Conservation (phyloP, 2,888 invertebrate genomes). For the Lymantria dispar region DNA sequence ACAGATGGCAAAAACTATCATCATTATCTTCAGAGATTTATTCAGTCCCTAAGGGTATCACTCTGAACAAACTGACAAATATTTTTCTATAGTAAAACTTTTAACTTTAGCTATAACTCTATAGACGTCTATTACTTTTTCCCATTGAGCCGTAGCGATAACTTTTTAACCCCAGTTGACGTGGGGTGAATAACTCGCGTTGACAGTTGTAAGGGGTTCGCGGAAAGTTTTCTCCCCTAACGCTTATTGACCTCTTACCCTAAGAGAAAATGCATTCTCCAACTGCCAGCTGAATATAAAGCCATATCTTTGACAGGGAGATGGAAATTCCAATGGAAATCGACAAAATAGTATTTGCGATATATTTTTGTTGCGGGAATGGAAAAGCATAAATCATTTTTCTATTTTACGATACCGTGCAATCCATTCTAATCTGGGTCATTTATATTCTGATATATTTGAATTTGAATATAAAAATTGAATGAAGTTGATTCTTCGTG, state of each 20-base stretch:
- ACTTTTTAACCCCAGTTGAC: slow-evolving; percentile 72
- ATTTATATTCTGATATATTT: slow-evolving; percentile 12
- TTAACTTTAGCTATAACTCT: slow-evolving; percentile 43
- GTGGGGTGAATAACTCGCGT: slow-evolving; percentile 69
- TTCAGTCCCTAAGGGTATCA: slow-evolving; percentile 16
- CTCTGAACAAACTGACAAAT: slow-evolving; percentile 32
- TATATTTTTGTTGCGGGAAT: slow-evolving; percentile 40
- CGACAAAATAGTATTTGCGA: slow-evolving; percentile 48
- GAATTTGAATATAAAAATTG: slow-evolving; percentile 1
- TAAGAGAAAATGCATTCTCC: slow-evolving; percentile 62
- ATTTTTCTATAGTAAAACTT: slow-evolving; percentile 41
- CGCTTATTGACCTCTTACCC: slow-evolving; percentile 68
- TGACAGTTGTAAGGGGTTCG: slow-evolving; percentile 69
- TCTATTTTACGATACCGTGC: background rate
- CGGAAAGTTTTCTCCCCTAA: slow-evolving; percentile 55
- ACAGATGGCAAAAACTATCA: slow-evolving; percentile 24
- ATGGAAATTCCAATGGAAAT: slow-evolving; percentile 56
- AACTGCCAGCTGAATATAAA: slow-evolving; percentile 42
- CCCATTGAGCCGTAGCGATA: slow-evolving; percentile 59
- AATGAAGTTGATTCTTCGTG: slow-evolving; percentile 5
- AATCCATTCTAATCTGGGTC: slow-evolving; percentile 12
- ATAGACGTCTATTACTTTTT: slow-evolving; percentile 65
- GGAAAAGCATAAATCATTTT: slow-evolving; percentile 33
- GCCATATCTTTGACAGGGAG: slow-evolving; percentile 46
- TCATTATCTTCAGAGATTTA: slow-evolving; percentile 28